A percentile compares a stretch with the other conserved stretches of the same genome.
Conservation (phyloP, 2,888 invertebrate species). For the Parasteatoda lunata region DNA sequence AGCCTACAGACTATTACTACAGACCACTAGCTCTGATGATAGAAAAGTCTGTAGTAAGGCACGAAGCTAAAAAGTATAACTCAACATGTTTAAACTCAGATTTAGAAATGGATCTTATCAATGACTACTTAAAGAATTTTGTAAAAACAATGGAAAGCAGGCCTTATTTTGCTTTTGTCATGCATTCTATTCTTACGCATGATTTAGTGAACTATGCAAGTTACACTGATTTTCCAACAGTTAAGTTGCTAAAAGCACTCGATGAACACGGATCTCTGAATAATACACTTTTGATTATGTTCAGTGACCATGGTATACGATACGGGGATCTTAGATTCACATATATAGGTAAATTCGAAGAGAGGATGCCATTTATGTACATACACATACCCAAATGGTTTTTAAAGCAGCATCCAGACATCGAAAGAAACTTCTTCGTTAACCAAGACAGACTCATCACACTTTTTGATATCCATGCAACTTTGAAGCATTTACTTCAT, state of each 20-base stretch:
- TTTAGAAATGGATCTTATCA: slow-evolving; percentile 50
- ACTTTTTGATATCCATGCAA: slow-evolving; percentile 77
- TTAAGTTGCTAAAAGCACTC: slow-evolving; percentile 78
- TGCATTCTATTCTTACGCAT: slow-evolving; percentile 73
- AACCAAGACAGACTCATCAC: slow-evolving; percentile 74
- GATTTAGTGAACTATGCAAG: slow-evolving; percentile 73
- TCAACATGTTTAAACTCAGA: slow-evolving; percentile 40
- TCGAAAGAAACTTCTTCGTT: slow-evolving; percentile 70
- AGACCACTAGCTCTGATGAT: slow-evolving; percentile 73
- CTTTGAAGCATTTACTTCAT: slow-evolving; percentile 82
- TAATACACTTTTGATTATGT: slow-evolving; percentile 81
- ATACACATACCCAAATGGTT: slow-evolving; percentile 73
- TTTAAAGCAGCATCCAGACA: slow-evolving; percentile 71
- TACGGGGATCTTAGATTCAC: slow-evolving; percentile 89
- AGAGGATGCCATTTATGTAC: slow-evolving; percentile 74
- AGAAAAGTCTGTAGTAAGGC: slow-evolving; percentile 70
- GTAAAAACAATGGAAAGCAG: slow-evolving; percentile 40
- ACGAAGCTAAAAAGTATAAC: slow-evolving; percentile 26
- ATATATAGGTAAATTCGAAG: slow-evolving; percentile 77
- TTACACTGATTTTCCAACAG: slow-evolving; percentile 72
- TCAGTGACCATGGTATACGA: slow-evolving; percentile 93
- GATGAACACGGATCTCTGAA: slow-evolving; percentile 78
- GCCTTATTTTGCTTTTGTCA: slow-evolving; percentile 72
- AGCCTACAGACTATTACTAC: slow-evolving; percentile 74
- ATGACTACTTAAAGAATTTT: slow-evolving; percentile 56